Percentiles rank a stretch among this genome's conserved stretches.
phyloP scores from a whole-genome alignment of 2,113 vertebrate species.

The Hyaena hyaena region DNA sequence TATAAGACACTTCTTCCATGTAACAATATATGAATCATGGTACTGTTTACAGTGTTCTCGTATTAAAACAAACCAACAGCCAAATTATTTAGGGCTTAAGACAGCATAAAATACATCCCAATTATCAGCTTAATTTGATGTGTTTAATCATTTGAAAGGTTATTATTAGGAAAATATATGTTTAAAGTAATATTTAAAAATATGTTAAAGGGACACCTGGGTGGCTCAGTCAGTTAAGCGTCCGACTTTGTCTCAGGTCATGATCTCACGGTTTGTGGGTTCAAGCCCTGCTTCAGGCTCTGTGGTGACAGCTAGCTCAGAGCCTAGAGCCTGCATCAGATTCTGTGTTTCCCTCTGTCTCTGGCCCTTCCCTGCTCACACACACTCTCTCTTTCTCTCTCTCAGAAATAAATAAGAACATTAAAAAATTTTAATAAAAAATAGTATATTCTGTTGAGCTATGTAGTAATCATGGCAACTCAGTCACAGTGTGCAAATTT shows the following conservation, averaged over 20 bases:
- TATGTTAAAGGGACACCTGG: neutral
- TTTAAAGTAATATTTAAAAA: neutral
- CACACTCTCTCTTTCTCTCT: too few species aligned
- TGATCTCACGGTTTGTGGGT: too few species aligned
- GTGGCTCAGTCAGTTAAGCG: too few species aligned
- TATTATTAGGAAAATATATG: neutral
- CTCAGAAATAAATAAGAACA: too few species aligned
- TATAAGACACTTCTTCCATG: neutral
- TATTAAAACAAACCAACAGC: neutral
- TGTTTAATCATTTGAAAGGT: neutral
- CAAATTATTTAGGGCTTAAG: neutral
- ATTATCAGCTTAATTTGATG: neutral
- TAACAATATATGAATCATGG: neutral
- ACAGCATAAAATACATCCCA: neutral
- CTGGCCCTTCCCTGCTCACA: too few species aligned
- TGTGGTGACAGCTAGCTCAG: too few species aligned
- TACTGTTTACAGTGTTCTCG: neutral
- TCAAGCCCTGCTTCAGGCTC: too few species aligned
- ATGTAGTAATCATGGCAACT: neutral
- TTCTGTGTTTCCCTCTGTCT: too few species aligned
- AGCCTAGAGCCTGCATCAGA: too few species aligned
- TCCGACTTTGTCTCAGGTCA: too few species aligned
- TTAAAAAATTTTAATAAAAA: neutral
- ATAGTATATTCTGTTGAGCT: neutral
- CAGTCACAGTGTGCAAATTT: neutral